Base-by-base conservation (phyloP, 2,888 invertebrate species). In the Zootermopsis nevadensis region DNA sequence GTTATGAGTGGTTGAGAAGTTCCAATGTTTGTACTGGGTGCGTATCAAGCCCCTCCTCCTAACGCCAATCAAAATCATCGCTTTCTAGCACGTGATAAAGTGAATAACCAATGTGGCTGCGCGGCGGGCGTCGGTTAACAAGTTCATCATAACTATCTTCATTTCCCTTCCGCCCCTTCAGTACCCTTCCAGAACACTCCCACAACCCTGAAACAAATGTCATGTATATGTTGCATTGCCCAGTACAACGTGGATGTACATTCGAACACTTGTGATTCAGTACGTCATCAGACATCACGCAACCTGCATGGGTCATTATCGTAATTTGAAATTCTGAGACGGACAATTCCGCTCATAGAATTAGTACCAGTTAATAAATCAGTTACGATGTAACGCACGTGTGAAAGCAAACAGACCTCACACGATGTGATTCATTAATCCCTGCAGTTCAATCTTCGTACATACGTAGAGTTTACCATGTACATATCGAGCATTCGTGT, bases 1-100 rank as follows among this genome's bases (percentile, higher is more conserved):
- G 79, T 79, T 79, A 79, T 79, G 79, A 77, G 55, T 77, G 77
- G 77, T 55, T 77, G 77, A 79, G 79, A 79, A 66, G 38, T 79
- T 60, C 66, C 79, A 79, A 79, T 79, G 60, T 79, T 79, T 79
- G 79, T 79, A 79, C 79, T 79, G 79, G 55, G 79, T 79, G 79
- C 79, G 66, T 35, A 33, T 27, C 2, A 19, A 24, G 79, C 79
- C 66, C 79, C 79, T 60, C 79, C 79, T 27, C 55, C 66, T n/a
- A 35, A 22, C 33, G 79, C 79, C 35, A 79, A 79, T 66, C 60
- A 53, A 66, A 66, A 35, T 79, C 60, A 55, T 33, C 66, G 66
- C 66, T 66, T 27, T 33, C 48, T 30, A 48, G 31, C 79, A 79
- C 79, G 79, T 79, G 79, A 66, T 24, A 31, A 60, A 31, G 66